Base-by-base conservation (phyloP, 2,113 vertebrate genomes). In the Falco punctatus region DNA sequence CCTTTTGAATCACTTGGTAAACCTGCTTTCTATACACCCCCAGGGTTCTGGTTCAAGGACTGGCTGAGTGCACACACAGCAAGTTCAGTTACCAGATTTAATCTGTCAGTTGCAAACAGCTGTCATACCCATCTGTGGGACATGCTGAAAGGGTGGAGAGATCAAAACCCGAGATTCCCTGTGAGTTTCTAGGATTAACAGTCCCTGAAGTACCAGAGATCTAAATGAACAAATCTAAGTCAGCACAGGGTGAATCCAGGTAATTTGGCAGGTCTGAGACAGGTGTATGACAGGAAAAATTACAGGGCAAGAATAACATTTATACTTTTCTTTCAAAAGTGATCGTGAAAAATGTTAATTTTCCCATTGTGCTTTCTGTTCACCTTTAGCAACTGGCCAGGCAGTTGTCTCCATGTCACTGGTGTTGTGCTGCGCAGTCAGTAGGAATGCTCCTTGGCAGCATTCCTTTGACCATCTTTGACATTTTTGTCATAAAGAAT, bases 41-140 rank as follows among this genome's bases (percentile, higher is more conserved):
- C 92, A 91, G 92, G 90, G 69, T 84, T 96, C 81, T 96, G 92
- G 84, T 97, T 95, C 81, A 94, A 94, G 95, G 91, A 77, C 95
- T 94, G 77, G 55, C 72, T 92, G 82, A 91, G 67, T 67, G 59
- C 40, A 95, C 88, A 58, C 86, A 93, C 49, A 94, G 90, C 85
- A 98, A 94, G 95, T 95, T 94, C 94, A 93, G 71, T 82, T 94
- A 95, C 91, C 81, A 92, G 84, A 95, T 96, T 92, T 97, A 96
- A 97, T 97, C 81, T 96, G 86, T 75, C 94, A 93, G 75, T 87
- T 81, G 89, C 64, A 88, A 95, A 95, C 72, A 94, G 75, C 83
- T 97, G 83, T 81, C 66, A 96, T 96, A 94, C 94, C 87, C 86
- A 96, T 93, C 89, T 93, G 86, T 94, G 74, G 74, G 73, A 64